Percentiles rank a stretch among this genome's conserved stretches.
phyloP scores from a whole-genome alignment of 2,113 vertebrate genomes.

The Syrmaticus mikado region DNA sequence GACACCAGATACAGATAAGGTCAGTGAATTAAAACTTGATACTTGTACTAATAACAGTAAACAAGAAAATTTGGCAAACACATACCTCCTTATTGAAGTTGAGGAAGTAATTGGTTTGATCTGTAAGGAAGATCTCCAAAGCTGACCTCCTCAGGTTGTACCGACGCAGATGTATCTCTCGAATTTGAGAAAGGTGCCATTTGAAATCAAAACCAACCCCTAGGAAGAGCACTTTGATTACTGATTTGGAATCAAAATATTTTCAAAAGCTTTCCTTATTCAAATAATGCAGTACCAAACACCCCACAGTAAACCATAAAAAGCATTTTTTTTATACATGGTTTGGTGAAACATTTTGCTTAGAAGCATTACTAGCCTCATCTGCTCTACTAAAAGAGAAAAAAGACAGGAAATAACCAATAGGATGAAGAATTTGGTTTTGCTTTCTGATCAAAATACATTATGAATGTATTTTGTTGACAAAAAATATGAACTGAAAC shows the following conservation, averaged over 20 bases:
- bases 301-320: neutral
- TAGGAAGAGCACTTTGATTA: conserved; percentile 67
- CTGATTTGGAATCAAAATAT: neutral
- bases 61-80: neutral
- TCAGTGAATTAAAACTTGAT: neutral
- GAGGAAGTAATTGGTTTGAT: conserved; percentile 97
- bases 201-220: conserved; percentile 96
- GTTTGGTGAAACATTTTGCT: neutral
- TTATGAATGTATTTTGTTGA: neutral
- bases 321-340: neutral
- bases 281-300: neutral
- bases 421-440: accelerated
- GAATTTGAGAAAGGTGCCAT: conserved; percentile 93
- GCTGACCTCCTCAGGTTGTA: conserved; percentile 96
- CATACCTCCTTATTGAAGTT: conserved; percentile 96
- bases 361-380: neutral
- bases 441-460: neutral
- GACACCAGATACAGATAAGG: neutral
- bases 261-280: neutral
- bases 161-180: conserved; percentile 93
- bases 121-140: conserved; percentile 96
- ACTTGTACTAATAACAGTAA: neutral
- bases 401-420: neutral
- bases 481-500: neutral
- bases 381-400: neutral